A percentile compares a stretch with the other conserved stretches of the same genome.
Conservation (phyloP, 2,888 invertebrate species). For the Andrena dorsata region DNA sequence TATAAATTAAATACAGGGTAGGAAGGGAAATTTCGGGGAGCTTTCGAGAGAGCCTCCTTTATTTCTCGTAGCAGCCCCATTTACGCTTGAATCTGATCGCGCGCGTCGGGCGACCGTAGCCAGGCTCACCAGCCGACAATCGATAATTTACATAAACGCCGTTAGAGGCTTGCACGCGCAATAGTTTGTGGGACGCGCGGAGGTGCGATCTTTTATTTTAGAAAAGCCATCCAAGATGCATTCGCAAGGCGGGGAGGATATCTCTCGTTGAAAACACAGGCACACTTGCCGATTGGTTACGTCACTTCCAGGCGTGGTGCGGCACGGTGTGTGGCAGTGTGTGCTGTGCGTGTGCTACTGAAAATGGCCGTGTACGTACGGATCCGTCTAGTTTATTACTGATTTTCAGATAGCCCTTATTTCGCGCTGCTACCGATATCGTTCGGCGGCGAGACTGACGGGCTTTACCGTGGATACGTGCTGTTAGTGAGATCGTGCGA, state of each 20-base stretch:
- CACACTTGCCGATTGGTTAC: conserved; percentile 78
- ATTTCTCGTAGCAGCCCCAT: neutral
- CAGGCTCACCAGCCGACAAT: neutral
- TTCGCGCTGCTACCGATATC: conserved; percentile 28
- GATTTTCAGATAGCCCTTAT: conserved; percentile 53
- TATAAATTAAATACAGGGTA: neutral
- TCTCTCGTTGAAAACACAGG: conserved; percentile 47
- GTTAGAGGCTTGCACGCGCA: neutral
- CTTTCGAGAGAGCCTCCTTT: too few relatives aligned
- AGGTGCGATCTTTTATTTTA: conserved; percentile 24
- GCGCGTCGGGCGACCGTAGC: neutral
- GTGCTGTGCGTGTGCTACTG: conserved; percentile 78
- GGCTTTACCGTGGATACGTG: conserved; percentile 17
- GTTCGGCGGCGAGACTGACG: conserved; percentile 12
- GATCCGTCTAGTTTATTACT: conserved; percentile 63
- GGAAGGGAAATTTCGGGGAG: neutral
- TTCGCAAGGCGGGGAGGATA: conserved; percentile 45
- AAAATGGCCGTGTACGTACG: conserved; percentile 82
- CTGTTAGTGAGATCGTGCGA: conserved; percentile 24
- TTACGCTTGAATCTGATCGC: conserved; percentile 3
- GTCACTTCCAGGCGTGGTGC: conserved; percentile 85
- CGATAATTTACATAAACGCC: neutral
- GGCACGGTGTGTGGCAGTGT: conserved; percentile 65
- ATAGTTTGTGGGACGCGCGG: conserved; percentile 2
- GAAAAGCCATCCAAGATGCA: conserved; percentile 24